Percentiles rank a stretch among this genome's conserved stretches.
Conservation (phyloP, 2,113 vertebrate species). For the Syngnathoides biaculeatus region DNA sequence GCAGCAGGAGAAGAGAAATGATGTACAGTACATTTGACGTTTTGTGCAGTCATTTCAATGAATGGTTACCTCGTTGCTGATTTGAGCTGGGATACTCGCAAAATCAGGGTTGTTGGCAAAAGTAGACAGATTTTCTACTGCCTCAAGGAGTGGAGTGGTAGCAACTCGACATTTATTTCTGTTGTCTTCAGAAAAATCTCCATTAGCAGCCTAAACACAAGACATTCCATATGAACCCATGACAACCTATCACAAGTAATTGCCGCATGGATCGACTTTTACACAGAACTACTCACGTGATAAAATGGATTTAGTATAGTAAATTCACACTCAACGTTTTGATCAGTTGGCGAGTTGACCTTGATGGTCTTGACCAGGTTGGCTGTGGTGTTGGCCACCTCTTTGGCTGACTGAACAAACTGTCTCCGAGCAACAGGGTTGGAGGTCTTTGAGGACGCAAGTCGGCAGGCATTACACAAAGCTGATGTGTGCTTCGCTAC, state of each 20-base stretch:
- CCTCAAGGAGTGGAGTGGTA: slow-evolving; percentile 88
- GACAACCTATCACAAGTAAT: neutral
- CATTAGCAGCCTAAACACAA: slow-evolving; percentile 82
- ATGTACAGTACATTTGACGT: neutral
- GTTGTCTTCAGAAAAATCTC: slow-evolving; percentile 97
- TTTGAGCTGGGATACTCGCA: slow-evolving; percentile 94
- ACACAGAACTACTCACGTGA: slow-evolving; percentile 24
- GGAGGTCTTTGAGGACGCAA: slow-evolving; percentile 94
- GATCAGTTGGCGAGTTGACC: slow-evolving; percentile 75
- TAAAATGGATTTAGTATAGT: slow-evolving; percentile 35
- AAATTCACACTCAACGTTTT: slow-evolving; percentile 71
- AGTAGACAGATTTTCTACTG: slow-evolving; percentile 92
- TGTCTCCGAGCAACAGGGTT: slow-evolving; percentile 96
- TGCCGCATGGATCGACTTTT: neutral
- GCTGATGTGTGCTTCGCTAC: slow-evolving; percentile 98
- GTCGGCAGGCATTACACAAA: slow-evolving; percentile 94
- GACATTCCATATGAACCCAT: slow-evolving; percentile 9
- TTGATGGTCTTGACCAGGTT: slow-evolving; percentile 99
- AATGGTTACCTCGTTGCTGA: slow-evolving; percentile 86
- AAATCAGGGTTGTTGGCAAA: slow-evolving; percentile 98
- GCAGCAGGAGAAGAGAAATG: neutral
- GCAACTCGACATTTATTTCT: slow-evolving; percentile 87
- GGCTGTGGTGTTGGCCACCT: slow-evolving; percentile 98
- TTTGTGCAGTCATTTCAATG: slow-evolving; percentile 11
- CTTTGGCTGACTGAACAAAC: slow-evolving; percentile 98